Evolutionary conservation across 2,888 invertebrate species (phyloP).

Genomic region (Geophilus truncorum): DNA sequence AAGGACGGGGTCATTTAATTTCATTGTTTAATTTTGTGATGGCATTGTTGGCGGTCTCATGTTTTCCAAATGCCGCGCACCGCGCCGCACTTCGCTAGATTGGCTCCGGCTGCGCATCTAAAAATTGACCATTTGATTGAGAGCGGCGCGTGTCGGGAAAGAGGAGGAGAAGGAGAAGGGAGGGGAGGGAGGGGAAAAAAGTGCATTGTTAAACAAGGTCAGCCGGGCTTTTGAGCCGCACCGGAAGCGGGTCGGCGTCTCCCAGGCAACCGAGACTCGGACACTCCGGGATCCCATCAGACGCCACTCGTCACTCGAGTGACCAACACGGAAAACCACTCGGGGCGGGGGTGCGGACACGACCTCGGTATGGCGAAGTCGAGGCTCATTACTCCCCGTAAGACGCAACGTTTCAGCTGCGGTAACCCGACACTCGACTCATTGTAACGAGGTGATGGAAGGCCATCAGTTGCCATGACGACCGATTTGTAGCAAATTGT

Average conservation of each 20-base stretch:
- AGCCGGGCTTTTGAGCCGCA: neutral
- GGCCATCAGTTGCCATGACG: neutral
- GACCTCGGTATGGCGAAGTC: neutral
- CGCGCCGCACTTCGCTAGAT: neutral
- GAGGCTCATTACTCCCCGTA: neutral
- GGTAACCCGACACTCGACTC: neutral
- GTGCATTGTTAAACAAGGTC: constrained; percentile 10
- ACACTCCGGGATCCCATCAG: constrained; percentile 10
- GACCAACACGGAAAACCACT: constrained; percentile 10
- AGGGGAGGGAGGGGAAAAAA: neutral
- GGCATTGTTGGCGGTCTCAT: constrained; percentile 7
- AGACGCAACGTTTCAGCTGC: neutral
- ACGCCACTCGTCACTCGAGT: constrained; percentile 4
- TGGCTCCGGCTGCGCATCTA: neutral
- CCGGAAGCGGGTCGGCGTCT: constrained; percentile 4
- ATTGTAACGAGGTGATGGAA: neutral
- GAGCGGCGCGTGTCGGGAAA: neutral
- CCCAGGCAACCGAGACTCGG: neutral
- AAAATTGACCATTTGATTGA: constrained; percentile 10
- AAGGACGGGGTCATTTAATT: neutral
- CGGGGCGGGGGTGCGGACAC: neutral
- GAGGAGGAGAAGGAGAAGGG: no score
- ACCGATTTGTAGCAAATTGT: constrained; percentile 1
- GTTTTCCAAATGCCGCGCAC: constrained; percentile 10
- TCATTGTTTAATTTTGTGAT: constrained; percentile 10